Evolutionary conservation across 2,888 invertebrate species (phyloP).

Genomic region (Acleris holmiana): DNA sequence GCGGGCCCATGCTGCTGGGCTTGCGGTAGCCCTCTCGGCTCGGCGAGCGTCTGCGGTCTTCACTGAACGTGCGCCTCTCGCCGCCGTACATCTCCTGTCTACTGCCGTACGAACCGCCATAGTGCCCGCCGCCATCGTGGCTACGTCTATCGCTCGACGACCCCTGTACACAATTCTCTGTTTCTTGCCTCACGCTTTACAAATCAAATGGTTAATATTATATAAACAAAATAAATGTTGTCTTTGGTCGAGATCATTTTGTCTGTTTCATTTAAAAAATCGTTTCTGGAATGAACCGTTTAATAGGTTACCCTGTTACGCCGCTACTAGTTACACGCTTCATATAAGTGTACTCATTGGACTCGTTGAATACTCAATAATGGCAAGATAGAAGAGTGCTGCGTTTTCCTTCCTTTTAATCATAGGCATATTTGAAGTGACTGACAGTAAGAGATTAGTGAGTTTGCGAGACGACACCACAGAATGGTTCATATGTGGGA

Average conservation of each 20-base stretch:
- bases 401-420: constrained; percentile 28
- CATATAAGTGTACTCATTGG: constrained; percentile 14
- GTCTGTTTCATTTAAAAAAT: constrained; percentile 15
- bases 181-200: constrained; percentile 66
- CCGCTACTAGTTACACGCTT: constrained; percentile 19
- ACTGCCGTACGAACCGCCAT: constrained; percentile 81
- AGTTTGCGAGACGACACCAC: constrained; percentile 27
- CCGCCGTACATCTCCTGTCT: constrained; percentile 83
- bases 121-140: constrained; percentile 83
- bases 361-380: constrained; percentile 29
- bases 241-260: constrained; percentile 32
- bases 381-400: constrained; percentile 20
- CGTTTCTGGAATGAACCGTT: constrained; percentile 25
- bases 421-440: constrained; percentile 17
- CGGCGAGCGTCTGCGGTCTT: constrained; percentile 84
- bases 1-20: constrained; percentile 78
- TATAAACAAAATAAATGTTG: constrained; percentile 40
- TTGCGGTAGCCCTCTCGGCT: constrained; percentile 78
- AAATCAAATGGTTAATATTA: constrained; percentile 53
- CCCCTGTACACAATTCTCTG: constrained; percentile 82
- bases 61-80: constrained; percentile 78
- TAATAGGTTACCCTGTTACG: constrained; percentile 24
- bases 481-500: constrained; percentile 26
- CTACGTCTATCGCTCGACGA: constrained; percentile 83
- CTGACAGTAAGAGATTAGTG: constrained; percentile 20